Conservation (phyloP, 2,797 vertebrate species). For the Odontamblyopus rebecca region DNA sequence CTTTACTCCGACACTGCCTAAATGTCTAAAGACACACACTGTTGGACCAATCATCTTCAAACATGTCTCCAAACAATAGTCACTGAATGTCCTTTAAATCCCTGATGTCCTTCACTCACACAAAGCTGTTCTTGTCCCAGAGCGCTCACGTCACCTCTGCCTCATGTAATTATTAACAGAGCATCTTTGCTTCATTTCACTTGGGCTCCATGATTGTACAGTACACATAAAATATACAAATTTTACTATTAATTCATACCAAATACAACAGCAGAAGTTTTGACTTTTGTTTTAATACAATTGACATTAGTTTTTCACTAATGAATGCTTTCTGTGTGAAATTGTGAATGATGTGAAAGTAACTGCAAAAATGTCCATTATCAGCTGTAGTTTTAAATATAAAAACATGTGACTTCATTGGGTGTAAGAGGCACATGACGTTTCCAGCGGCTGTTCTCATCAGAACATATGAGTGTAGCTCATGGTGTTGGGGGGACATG, state of each 20-base stretch:
- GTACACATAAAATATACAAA: neutral
- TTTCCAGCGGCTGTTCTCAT: conserved; percentile 34
- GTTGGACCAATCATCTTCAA: conserved; percentile 25
- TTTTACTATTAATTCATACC: neutral
- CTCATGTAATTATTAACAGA: conserved; percentile 20
- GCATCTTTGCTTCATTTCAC: neutral
- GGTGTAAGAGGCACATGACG: conserved; percentile 29
- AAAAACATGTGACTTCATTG: conserved; percentile 18
- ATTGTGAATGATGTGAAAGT: too few species aligned
- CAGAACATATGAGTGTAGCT: conserved; percentile 24
- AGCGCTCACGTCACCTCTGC: conserved; percentile 41
- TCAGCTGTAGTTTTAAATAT: neutral
- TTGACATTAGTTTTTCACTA: neutral
- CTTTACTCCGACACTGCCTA: neutral
- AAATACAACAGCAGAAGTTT: neutral
- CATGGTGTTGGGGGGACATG: conserved; percentile 28
- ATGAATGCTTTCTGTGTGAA: too few species aligned
- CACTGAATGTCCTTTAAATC: conserved; percentile 12
- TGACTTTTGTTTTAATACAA: neutral
- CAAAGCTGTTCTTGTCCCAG: conserved; percentile 34
- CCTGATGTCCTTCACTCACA: conserved; percentile 16
- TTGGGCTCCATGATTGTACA: neutral
- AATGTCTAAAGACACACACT: neutral
- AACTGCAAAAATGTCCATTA: neutral
- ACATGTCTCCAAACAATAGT: conserved; percentile 15